Percentiles rank a stretch among this genome's conserved stretches.
These are phyloP conservation scores for Aspidoscelis tigris DNA, from an alignment of 2,113 vertebrate genomes.

Conservation along the genomic window DNA sequence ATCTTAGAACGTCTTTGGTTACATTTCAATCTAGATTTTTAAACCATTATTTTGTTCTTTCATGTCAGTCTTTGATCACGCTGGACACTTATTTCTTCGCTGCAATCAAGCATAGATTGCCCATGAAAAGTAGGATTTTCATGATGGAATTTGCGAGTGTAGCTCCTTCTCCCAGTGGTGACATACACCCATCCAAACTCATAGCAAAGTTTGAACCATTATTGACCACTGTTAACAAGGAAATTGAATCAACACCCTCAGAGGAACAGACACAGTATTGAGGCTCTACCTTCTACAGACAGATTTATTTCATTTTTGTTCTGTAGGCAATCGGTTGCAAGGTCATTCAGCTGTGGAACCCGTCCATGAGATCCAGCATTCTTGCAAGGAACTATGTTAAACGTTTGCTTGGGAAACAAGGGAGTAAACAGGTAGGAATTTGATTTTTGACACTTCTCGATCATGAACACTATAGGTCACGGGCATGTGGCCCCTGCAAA, in stretches of 20 bases:
- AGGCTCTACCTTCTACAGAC: conserved; percentile 3
- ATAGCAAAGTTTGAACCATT: neutral
- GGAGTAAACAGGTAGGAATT: conserved; percentile 78
- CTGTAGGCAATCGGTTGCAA: conserved; percentile 82
- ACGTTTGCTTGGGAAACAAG: conserved; percentile 78
- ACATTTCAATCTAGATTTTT: neutral
- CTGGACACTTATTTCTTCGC: neutral
- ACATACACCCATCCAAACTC: neutral
- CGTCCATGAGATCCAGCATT: conserved; percentile 85
- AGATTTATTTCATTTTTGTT: conserved; percentile 40
- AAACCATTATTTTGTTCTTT: neutral
- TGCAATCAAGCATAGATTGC: neutral
- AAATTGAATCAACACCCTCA: neutral
- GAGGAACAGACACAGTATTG: neutral
- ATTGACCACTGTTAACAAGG: neutral
- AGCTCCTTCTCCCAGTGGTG: neutral
- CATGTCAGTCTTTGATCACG: too few species aligned
- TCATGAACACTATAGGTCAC: neutral
- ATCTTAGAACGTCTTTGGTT: neutral
- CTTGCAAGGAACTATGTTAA: conserved; percentile 87
- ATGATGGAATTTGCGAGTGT: neutral
- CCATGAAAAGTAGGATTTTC: neutral
- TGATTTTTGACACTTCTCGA: neutral
- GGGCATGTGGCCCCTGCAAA: neutral
- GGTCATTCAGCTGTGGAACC: conserved; percentile 86